phyloP scores from a whole-genome alignment of 2,888 invertebrate genomes.

The Coelopa pilipes region DNA sequence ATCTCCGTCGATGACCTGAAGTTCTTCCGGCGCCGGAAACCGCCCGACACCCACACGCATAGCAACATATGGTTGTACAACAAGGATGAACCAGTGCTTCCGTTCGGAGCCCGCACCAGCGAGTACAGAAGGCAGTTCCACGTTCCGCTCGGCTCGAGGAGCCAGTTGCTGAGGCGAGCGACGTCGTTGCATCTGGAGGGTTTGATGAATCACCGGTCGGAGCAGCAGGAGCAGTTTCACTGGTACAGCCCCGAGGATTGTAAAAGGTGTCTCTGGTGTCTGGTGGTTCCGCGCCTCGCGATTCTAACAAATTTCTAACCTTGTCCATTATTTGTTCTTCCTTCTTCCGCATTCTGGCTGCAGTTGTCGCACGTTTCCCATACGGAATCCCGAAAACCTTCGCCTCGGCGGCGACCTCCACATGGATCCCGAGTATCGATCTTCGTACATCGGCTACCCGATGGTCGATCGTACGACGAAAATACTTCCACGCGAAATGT shows the following conservation, averaged over 20 bases:
- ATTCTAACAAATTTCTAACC: background rate
- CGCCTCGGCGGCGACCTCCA: slow-evolving; percentile 51
- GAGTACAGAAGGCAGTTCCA: slow-evolving; percentile 57
- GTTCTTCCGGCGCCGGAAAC: slow-evolving; percentile 62
- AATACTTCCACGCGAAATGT: slow-evolving; percentile 60
- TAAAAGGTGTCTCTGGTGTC: slow-evolving; percentile 52
- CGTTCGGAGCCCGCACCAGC: slow-evolving; percentile 56
- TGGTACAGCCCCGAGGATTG: slow-evolving; percentile 63
- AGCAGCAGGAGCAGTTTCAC: slow-evolving; percentile 64
- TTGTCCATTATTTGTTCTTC: slow-evolving; percentile 18
- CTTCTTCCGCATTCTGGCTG: no score
- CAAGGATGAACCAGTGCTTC: slow-evolving; percentile 56
- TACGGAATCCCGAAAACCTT: slow-evolving; percentile 59
- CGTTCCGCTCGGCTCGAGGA: slow-evolving; percentile 42
- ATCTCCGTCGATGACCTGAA: slow-evolving; percentile 65
- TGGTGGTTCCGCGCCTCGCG: background rate
- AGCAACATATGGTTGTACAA: slow-evolving; percentile 60
- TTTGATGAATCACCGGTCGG: slow-evolving; percentile 61
- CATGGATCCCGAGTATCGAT: slow-evolving; percentile 58
- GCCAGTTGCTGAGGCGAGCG: slow-evolving; percentile 55
- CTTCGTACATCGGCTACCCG: slow-evolving; percentile 61
- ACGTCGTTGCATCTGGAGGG: slow-evolving; percentile 65
- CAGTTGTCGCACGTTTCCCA: slow-evolving; percentile 60
- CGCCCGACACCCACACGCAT: slow-evolving; percentile 57
- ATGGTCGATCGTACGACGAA: slow-evolving; percentile 58